Evolutionary conservation across 1,140 invertebrate genomes (phyloP).

Genomic region (Drosophila tani): DNA sequence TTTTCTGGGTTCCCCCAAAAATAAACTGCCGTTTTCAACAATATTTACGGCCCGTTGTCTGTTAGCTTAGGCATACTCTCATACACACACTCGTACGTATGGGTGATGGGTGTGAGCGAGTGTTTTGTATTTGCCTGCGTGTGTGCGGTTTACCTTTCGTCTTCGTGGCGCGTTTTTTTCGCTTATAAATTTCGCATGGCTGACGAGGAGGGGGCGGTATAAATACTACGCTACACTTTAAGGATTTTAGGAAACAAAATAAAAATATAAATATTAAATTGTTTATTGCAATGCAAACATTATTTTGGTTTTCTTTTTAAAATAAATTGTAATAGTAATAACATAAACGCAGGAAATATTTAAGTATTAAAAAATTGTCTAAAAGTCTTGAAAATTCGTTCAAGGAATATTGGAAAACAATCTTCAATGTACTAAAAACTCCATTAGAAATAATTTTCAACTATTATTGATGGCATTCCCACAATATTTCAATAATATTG

Average conservation of each 20-base stretch:
- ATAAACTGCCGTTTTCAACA: slow-evolving; percentile 78
- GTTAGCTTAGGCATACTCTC: slow-evolving; percentile 67
- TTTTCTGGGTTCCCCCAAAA: slow-evolving; percentile 61
- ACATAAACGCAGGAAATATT: not conserved
- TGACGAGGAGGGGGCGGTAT: not conserved
- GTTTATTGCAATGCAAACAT: no score
- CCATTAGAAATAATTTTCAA: no score
- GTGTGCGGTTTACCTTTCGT: slow-evolving; percentile 39
- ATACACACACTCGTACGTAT: not conserved
- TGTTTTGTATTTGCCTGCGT: slow-evolving; percentile 37
- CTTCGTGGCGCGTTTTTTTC: slow-evolving; percentile 18
- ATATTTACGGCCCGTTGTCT: slow-evolving; percentile 76
- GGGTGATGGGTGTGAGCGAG: slow-evolving; percentile 37
- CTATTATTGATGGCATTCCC: no score
- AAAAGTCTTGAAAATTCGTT: no score
- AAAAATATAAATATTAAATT: no score
- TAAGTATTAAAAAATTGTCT: no score
- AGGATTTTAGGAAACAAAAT: not conserved
- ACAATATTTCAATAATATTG: no score
- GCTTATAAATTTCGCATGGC: slow-evolving; percentile 65
- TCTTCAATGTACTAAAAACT: no score
- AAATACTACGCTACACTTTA: slow-evolving; percentile 25
- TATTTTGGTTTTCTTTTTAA: not conserved
- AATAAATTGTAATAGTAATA: not conserved
- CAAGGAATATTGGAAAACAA: not conserved